Base-by-base conservation (phyloP, 2,113 vertebrate species). In the Lepus europaeus region DNA sequence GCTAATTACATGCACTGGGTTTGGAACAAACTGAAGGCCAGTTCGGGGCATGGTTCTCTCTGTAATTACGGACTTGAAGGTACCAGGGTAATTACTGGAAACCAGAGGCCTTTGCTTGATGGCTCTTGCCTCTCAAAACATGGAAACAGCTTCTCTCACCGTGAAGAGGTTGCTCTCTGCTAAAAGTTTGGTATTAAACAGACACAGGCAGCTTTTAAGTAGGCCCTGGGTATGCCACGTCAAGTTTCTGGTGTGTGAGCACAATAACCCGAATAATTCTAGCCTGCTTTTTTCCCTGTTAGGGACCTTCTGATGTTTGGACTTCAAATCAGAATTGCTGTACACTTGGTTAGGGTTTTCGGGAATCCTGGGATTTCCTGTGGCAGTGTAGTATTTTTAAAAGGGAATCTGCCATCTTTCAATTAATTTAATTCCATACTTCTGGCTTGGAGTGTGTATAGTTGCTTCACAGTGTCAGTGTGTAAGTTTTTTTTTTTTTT, bases 1-100 rank as follows among this genome's bases (percentile, higher is more conserved):
- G 96, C 98, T 99, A 99, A 99, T 99, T 99, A 99, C 98, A 98
- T 86, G 95, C 97, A 97, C 98, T 98, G 98, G 95, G 97, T 98
- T 97, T 98, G 97, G 98, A 97, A 97, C 91, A 98, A 98, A 98
- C 98, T 96, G 94, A 97, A 97, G 98, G 98, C 98, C 97, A 97
- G 86, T 97, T 95, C 95, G 97, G 97, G 96, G 96, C 97, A 97
- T 96, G 97, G 92, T 97, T 98, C 97, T 76, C 11, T 98, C 77
- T 97, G 97, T 98, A 98, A 98, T 98, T 98, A 99, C 97, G 93
- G 97, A 98, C 98, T 98, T 98, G 61, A 97, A 98, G 98, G 94
- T 98, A 97, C 95, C 95, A 89, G 96, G 91, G 98, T 98, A 98
- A 98, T 98, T 97, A 97, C 95, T 76, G 96, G 97, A 98, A 98